phyloP scores from a whole-genome alignment of 2,113 vertebrate species.

The Chlamydotis undulata region DNA sequence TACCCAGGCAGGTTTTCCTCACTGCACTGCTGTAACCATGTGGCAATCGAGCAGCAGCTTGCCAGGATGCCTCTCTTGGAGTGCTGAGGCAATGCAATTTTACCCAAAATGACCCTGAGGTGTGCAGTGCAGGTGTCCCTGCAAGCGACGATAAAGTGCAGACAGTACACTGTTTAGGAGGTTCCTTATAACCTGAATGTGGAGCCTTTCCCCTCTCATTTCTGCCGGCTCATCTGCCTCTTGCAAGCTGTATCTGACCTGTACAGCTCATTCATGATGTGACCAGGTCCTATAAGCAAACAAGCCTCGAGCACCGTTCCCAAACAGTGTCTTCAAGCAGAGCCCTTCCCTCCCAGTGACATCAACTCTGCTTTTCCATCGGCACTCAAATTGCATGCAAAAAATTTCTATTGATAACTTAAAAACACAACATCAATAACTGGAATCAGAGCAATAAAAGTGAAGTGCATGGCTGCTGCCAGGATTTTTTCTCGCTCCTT shows the following conservation, averaged over 20 bases:
- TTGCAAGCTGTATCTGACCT: background rate
- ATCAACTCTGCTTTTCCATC: background rate
- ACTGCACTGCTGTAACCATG: rapidly evolving
- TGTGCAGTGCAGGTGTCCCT: background rate
- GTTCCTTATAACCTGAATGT: background rate
- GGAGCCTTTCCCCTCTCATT: background rate
- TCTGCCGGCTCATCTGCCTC: background rate
- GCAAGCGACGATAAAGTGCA: background rate
- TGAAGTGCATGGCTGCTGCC: conserved; percentile 52
- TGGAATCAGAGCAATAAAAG: conserved; percentile 51
- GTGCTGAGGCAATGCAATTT: background rate
- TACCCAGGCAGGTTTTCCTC: background rate
- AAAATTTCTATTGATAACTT: conserved; percentile 18
- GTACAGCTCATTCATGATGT: background rate
- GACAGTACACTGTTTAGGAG: rapidly evolving
- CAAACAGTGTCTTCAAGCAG: background rate
- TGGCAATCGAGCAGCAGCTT: background rate
- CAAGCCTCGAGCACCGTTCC: background rate
- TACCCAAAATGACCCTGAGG: background rate
- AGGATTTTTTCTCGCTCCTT: conserved; percentile 53
- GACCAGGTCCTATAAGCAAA: background rate
- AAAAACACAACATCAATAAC: conserved; percentile 25
- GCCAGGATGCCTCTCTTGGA: rapidly evolving
- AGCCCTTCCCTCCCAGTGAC: background rate
- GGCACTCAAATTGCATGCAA: background rate